A percentile compares a stretch with the other conserved stretches of the same genome.
Evolutionary conservation across 2,888 invertebrate genomes (phyloP).

Genomic region (Syrphus vitripennis): DNA sequence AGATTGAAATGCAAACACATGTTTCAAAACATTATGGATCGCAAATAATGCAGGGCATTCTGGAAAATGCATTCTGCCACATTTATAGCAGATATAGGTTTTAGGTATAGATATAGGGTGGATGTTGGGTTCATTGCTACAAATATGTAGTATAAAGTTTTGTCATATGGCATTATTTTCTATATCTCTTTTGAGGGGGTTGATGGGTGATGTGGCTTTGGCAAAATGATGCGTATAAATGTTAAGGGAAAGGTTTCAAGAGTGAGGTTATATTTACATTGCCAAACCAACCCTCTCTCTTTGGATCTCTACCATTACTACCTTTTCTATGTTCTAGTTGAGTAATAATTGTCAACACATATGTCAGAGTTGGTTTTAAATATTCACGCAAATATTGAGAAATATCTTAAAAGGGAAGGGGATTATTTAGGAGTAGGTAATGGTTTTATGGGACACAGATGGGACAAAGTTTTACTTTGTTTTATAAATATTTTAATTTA

Average conservation of each 20-base stretch:
- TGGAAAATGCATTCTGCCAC: slow-evolving; percentile 41
- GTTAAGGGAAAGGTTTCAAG: background rate
- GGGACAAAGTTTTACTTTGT: background rate
- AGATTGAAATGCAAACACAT: slow-evolving; percentile 72
- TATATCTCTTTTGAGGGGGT: background rate
- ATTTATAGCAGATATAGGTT: background rate
- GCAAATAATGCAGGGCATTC: slow-evolving; percentile 65
- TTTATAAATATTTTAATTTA: background rate
- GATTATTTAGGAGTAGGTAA: background rate
- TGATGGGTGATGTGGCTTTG: background rate
- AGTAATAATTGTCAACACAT: slow-evolving; percentile 70
- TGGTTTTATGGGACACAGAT: background rate
- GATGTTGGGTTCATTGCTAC: slow-evolving; percentile 30
- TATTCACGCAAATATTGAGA: slow-evolving; percentile 58
- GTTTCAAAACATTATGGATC: slow-evolving; percentile 69
- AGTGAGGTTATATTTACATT: slow-evolving; percentile 32
- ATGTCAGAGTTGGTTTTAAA: slow-evolving; percentile 67
- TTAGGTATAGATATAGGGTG: too few relatives aligned
- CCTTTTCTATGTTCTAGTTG: slow-evolving; percentile 47
- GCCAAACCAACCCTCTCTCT: background rate
- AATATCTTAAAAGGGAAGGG: slow-evolving; percentile 2
- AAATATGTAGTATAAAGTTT: slow-evolving; percentile 48
- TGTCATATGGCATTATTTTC: slow-evolving; percentile 56
- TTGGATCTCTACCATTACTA: background rate
- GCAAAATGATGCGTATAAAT: slow-evolving; percentile 37